A percentile compares a stretch with the other conserved stretches of the same genome.
Evolutionary conservation across 2,888 invertebrate species (phyloP).

Genomic region (Agrochola lychnidis): DNA sequence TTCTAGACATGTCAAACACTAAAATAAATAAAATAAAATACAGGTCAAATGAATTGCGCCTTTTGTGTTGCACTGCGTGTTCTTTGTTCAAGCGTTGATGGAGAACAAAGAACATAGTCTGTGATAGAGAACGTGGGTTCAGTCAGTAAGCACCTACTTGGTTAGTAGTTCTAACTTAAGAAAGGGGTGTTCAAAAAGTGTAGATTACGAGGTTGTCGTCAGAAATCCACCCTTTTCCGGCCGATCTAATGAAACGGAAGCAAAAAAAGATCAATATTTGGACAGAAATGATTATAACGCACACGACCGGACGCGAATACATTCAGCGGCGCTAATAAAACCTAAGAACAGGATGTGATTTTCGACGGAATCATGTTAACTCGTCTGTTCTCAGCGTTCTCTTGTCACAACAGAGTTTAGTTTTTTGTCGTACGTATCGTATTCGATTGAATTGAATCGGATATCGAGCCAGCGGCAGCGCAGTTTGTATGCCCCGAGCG

Average conservation of each 20-base stretch:
- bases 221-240: slow-evolving; percentile 84
- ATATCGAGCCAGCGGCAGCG: slow-evolving; percentile 77
- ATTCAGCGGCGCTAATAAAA: slow-evolving; percentile 83
- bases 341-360: slow-evolving; percentile 88
- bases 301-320: slow-evolving; percentile 85
- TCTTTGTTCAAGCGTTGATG: neutral
- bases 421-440: slow-evolving; percentile 66
- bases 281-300: slow-evolving; percentile 87
- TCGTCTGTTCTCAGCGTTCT: slow-evolving; percentile 82
- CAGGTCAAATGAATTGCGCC: neutral
- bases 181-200: slow-evolving; percentile 63
- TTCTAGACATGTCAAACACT: neutral
- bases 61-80: neutral
- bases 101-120: neutral
- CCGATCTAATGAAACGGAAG: slow-evolving; percentile 82
- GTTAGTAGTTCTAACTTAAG: neutral
- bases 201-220: slow-evolving; percentile 80
- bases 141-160: neutral
- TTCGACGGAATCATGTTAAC: slow-evolving; percentile 87
- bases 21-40: neutral
- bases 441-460: slow-evolving; percentile 81
- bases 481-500: slow-evolving; percentile 70
- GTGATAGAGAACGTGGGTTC: neutral
- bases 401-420: slow-evolving; percentile 82
- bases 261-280: slow-evolving; percentile 89